These are phyloP conservation scores for Eutrigla gurnardus DNA, from an alignment of 2,797 vertebrate genomes.

Conservation along the genomic window DNA sequence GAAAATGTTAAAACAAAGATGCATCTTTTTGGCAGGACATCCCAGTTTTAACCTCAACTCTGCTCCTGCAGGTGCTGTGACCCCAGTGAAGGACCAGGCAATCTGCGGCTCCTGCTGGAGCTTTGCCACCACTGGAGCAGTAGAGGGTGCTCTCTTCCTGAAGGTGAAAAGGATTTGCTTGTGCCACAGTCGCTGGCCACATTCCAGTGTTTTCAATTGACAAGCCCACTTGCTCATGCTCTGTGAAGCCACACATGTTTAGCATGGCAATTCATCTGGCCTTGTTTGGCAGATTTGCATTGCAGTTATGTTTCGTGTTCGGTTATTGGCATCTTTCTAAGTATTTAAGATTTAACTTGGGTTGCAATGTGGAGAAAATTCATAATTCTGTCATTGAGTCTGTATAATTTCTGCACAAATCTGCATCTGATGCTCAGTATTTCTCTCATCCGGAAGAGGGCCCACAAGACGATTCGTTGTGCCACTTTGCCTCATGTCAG, in stretches of 20 bases:
- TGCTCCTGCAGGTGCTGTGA: constrained; percentile 83
- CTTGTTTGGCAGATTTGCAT: constrained; percentile 1
- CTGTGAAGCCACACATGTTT: constrained; percentile 41
- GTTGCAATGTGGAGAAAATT: too few species aligned
- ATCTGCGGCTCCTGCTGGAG: constrained; percentile 88
- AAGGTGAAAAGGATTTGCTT: constrained; percentile 74
- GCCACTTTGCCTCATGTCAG: constrained; percentile 21
- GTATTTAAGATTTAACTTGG: background rate
- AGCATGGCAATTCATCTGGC: constrained; percentile 6
- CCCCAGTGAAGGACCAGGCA: constrained; percentile 86
- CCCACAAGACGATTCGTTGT: constrained; percentile 26
- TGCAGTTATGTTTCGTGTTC: background rate
- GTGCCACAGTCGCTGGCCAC: background rate
- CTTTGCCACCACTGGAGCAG: constrained; percentile 84
- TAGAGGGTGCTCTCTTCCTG: constrained; percentile 89
- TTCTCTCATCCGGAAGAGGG: background rate
- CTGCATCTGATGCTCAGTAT: background rate
- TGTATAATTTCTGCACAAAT: background rate
- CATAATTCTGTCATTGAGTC: too few species aligned
- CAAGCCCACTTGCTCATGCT: constrained; percentile 5
- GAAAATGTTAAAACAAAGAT: background rate
- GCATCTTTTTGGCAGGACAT: background rate
- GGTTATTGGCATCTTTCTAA: background rate
- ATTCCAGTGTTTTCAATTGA: constrained; percentile 12
- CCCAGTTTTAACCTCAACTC: background rate